These are phyloP conservation scores for Protophormia terraenovae DNA, from an alignment of 2,888 invertebrate species.

Conservation along the genomic window DNA sequence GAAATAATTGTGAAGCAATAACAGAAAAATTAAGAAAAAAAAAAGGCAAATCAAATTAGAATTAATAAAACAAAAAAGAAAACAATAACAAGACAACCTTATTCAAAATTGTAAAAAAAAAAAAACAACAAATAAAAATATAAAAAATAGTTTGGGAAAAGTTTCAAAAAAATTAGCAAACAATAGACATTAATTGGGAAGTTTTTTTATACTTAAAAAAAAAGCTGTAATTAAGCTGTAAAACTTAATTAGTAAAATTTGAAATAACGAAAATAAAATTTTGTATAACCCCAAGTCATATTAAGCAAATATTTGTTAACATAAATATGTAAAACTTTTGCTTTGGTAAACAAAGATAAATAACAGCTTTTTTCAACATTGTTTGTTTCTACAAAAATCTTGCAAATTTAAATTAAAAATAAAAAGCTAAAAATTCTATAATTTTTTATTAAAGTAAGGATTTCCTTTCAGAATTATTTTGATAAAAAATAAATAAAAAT, in stretches of 20 bases:
- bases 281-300: background rate
- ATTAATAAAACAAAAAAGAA: background rate
- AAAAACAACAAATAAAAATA: constrained; percentile 5
- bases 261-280: background rate
- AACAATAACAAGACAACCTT: background rate
- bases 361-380: too few relatives aligned
- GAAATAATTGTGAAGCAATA: constrained; percentile 1
- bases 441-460: background rate
- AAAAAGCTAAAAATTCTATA: background rate
- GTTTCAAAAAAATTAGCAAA: constrained; percentile 44
- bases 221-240: background rate
- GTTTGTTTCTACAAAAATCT: too few relatives aligned
- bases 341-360: too few relatives aligned
- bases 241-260: background rate
- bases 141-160: constrained; percentile 1
- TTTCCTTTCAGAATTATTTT: background rate
- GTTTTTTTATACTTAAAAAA: background rate
- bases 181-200: constrained; percentile 45
- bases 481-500: background rate
- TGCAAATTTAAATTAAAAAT: background rate
- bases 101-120: constrained; percentile 15
- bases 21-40: background rate
- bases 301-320: background rate
- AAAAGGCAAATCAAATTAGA: constrained; percentile 6
- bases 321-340: background rate